phyloP scores from a whole-genome alignment of 2,888 invertebrate genomes.

The Coelogynopora nodosa region DNA sequence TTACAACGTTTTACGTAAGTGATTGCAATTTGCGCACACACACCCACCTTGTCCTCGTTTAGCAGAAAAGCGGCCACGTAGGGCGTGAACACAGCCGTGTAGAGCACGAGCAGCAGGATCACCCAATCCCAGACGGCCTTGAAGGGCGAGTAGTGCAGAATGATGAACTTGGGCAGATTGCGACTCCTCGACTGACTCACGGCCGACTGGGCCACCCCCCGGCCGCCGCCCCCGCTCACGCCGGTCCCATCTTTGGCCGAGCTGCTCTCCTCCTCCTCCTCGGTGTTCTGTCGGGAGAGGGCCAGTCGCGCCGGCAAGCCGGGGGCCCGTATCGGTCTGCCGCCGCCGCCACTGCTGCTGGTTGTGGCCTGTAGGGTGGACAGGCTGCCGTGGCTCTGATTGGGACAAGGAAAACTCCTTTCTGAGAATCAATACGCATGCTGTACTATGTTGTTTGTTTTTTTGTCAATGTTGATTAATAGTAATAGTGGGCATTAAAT shows the following conservation, averaged over 20 bases:
- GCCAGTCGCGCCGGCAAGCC: neutral
- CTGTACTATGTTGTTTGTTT: no score
- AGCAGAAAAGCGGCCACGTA: constrained; percentile 60
- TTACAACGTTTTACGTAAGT: neutral
- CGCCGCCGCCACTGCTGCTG: neutral
- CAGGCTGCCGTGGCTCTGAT: neutral
- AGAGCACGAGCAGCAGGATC: constrained; percentile 59
- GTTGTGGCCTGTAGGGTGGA: neutral
- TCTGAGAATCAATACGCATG: no score
- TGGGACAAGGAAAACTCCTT: no score
- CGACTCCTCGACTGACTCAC: neutral
- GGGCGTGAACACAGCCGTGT: constrained; percentile 61
- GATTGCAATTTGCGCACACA: neutral
- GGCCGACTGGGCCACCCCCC: neutral
- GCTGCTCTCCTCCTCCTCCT: neutral
- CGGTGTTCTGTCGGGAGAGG: neutral
- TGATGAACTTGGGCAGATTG: constrained; percentile 56
- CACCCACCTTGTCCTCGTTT: constrained; percentile 52
- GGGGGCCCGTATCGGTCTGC: neutral
- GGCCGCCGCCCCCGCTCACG: neutral
- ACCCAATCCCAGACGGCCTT: constrained; percentile 63
- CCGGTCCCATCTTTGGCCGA: neutral
- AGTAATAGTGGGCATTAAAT: no score
- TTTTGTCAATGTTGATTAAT: no score
- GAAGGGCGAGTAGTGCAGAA: constrained; percentile 62